phyloP scores from a whole-genome alignment of 1,140 invertebrate genomes.

The Eurosta solidaginis region DNA sequence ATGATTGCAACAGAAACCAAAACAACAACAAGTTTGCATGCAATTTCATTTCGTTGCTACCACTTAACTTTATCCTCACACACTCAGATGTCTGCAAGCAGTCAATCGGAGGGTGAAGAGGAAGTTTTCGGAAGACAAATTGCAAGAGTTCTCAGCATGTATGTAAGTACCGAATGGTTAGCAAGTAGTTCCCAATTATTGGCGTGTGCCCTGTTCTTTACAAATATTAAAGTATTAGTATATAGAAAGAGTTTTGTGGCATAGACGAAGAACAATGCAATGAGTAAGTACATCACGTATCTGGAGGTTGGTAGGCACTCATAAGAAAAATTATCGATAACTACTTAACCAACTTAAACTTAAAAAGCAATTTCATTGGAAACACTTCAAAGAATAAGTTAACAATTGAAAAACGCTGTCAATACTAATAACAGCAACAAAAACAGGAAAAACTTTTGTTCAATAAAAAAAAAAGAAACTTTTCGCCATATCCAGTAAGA shows the following conservation, averaged over 20 bases:
- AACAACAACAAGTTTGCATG: neutral
- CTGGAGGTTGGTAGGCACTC: no score
- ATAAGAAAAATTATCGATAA: conserved; percentile 10
- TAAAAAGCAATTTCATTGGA: conserved; percentile 16
- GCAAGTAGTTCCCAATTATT: neutral
- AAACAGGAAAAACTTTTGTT: neutral
- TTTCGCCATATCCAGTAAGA: neutral
- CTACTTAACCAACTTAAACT: neutral
- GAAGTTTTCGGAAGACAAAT: neutral
- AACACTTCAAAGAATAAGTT: conserved; percentile 14
- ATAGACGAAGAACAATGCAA: neutral
- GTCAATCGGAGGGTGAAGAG: no score
- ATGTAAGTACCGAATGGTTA: neutral
- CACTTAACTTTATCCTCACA: neutral
- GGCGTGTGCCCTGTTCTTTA: neutral
- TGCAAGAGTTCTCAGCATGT: neutral
- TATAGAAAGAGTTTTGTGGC: neutral
- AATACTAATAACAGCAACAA: neutral
- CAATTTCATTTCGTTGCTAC: neutral
- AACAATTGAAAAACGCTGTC: conserved; percentile 2
- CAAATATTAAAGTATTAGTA: neutral
- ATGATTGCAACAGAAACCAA: neutral
- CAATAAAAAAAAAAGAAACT: neutral
- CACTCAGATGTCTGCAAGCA: neutral
- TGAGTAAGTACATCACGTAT: no score